Evolutionary conservation across 2,797 vertebrate genomes (phyloP).

Genomic region (Carcharodon carcharias): DNA sequence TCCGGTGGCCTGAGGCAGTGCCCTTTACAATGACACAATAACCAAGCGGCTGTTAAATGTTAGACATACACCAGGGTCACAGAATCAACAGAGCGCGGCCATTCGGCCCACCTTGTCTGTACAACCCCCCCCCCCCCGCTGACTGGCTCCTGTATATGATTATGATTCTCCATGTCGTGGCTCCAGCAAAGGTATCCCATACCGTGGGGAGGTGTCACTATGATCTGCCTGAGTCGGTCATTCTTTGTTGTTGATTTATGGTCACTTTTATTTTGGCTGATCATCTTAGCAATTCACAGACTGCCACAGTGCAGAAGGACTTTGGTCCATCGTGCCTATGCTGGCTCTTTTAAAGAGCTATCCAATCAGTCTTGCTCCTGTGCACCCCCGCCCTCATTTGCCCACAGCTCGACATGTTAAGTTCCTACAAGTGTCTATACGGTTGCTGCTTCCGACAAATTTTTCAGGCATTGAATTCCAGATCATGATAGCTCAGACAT

Average conservation of each 20-base stretch:
- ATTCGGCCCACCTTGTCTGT: background rate
- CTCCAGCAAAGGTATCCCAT: background rate
- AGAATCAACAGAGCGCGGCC: background rate
- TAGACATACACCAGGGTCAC: no score
- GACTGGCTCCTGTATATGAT: background rate
- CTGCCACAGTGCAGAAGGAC: background rate
- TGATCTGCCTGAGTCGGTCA: background rate
- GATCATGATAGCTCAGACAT: no score
- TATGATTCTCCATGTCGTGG: background rate
- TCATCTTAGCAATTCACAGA: background rate
- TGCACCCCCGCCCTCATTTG: background rate
- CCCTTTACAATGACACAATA: background rate
- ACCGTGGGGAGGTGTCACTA: background rate
- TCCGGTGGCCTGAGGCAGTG: background rate
- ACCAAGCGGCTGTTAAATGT: background rate
- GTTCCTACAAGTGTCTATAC: no score
- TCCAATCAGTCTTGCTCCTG: background rate
- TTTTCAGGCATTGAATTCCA: no score
- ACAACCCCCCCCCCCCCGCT: no score
- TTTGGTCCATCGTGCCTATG: background rate
- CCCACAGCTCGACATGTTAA: no score
- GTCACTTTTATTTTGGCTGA: background rate
- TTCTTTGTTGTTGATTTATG: background rate
- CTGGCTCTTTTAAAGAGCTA: background rate
- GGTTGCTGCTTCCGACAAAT: no score